phyloP scores from a whole-genome alignment of 2,888 invertebrate genomes.

The Hirtodrosophila duncani region DNA sequence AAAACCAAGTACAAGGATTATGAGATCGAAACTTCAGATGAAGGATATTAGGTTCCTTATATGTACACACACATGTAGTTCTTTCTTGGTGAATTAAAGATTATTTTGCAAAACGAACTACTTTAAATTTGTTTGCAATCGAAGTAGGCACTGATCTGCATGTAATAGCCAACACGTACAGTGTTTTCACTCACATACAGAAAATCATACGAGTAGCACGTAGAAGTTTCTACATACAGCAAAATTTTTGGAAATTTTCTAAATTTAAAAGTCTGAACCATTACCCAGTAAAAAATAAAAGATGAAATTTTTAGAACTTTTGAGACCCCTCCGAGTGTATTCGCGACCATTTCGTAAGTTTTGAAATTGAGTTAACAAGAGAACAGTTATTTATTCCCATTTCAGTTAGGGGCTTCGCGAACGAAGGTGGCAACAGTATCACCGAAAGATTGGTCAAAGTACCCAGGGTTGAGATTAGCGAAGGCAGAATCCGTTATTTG shows the following conservation, averaged over 20 bases:
- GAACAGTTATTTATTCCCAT: no score
- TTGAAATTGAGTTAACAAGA: no score
- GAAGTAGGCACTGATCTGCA: no score
- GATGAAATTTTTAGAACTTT: constrained; percentile 6
- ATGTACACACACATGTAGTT: no score
- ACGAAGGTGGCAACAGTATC: no score
- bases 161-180: no score
- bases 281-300: no score
- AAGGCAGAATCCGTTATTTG: constrained; percentile 34
- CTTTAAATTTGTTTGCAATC: no score
- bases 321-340: no score
- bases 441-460: constrained; percentile 2
- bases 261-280: constrained; percentile 28
- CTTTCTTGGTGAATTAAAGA: no score
- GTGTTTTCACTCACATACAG: background rate
- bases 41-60: constrained; percentile 65
- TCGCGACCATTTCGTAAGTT: background rate
- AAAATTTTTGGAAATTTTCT: background rate
- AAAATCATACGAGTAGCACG: constrained; percentile 7
- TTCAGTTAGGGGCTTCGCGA: no score
- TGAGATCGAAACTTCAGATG: constrained; percentile 89
- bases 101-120: no score
- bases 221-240: background rate
- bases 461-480: constrained; percentile 11
- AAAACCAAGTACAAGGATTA: constrained; percentile 87